Evolutionary conservation across 2,113 vertebrate species (phyloP), one percentile per base, ranked within the genome.

Genomic region (Gallinago jamesoni): DNA sequence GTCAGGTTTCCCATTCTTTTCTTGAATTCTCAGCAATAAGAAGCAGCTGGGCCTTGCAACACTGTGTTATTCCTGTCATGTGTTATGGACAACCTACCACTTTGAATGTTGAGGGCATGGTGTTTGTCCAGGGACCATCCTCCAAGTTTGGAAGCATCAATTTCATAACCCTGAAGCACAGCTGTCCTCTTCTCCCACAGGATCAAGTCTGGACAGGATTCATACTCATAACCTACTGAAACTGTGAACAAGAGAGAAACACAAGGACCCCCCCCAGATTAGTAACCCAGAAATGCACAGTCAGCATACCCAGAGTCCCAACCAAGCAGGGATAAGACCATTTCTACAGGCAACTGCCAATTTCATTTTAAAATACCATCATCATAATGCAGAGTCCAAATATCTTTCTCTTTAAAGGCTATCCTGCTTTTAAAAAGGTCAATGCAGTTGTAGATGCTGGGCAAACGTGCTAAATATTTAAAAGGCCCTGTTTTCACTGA

Each of bases 181-280:
- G 99, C 99, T 0, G 99, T 99, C 95, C 99, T 98, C 96, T 99
- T 99, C 98, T 99, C 99, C 99, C 99, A 99, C 17, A 99, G 98
- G 96, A 99, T 99, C 77, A 99, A 97, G 84, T 99, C 99, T 20
- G 99, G 99, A 97, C 99, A 99, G 21, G 99, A 99, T 97, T 99
- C 99, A 31, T 99, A 99, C 90, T 99, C 99, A 75, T 99, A 99
- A 60, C 99, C 99, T 86, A 99, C 99, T 1, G 99, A 99, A 70
- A 99, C 99, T 99, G 81, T 3, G 37, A 92, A 88, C 4, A 67
- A 83, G 27, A 84, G 30, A 83, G 9, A 76, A 87, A 62, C 10
- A 93, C n/a, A n/a, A n/a, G n/a, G n/a, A n/a, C 20, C 47, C 10
- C 24, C 22, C 7, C 16, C 4, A 50, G 24, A 53, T 95, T 28